Evolutionary conservation across 2,888 invertebrate species (phyloP).

Genomic region (Ptilodon capucinus): DNA sequence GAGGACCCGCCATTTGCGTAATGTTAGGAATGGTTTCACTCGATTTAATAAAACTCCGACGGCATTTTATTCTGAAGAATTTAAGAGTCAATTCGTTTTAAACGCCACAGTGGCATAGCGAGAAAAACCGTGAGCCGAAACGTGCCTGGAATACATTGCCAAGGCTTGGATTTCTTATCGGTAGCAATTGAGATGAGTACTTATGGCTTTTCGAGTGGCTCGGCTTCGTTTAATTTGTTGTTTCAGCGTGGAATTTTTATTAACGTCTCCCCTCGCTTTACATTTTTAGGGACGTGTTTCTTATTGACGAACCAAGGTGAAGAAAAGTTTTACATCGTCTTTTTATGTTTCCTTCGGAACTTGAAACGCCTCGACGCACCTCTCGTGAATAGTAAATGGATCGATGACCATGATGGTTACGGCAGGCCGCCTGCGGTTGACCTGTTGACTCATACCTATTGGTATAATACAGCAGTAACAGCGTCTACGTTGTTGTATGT

Average conservation of each 20-base stretch:
- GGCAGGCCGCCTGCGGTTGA: conserved; percentile 31
- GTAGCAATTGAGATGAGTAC: conserved; percentile 82
- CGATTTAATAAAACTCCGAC: conserved; percentile 82
- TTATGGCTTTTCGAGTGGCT: conserved; percentile 83
- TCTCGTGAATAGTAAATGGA: conserved; percentile 33
- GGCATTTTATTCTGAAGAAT: conserved; percentile 81
- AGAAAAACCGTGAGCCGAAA: conserved; percentile 80
- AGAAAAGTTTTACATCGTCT: conserved; percentile 52
- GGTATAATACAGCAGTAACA: too few relatives aligned
- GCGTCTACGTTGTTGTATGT: too few relatives aligned
- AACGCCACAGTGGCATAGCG: conserved; percentile 76
- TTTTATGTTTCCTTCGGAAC: conserved; percentile 40
- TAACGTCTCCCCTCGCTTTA: conserved; percentile 78
- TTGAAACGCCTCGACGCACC: conserved; percentile 27
- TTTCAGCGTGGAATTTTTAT: conserved; percentile 82
- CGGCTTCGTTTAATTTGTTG: conserved; percentile 83
- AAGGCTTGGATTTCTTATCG: conserved; percentile 82
- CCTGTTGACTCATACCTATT: conserved; percentile 30
- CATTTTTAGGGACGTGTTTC: conserved; percentile 65
- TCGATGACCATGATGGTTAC: conserved; percentile 25
- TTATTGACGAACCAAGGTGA: conserved; percentile 61
- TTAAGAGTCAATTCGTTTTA: conserved; percentile 82
- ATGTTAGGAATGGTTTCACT: conserved; percentile 82
- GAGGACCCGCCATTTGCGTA: conserved; percentile 81
- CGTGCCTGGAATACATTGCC: conserved; percentile 80